Base-by-base conservation (phyloP, 2,797 vertebrate genomes). In the Sternarchorhynchus goeldii region DNA sequence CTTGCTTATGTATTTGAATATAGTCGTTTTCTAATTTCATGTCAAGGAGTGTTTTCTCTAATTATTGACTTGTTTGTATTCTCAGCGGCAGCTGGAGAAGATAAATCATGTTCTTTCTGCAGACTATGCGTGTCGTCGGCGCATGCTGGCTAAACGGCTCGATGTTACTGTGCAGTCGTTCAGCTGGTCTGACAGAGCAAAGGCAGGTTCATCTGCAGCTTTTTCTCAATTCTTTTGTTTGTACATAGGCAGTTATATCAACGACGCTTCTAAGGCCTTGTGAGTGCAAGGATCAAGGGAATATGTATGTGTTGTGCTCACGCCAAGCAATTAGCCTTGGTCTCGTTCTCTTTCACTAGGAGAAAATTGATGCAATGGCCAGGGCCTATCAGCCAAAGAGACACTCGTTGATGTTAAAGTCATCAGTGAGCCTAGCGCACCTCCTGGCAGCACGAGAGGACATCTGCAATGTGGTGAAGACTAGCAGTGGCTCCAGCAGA, bases 101-200 rank as follows among this genome's bases (percentile, higher is more conserved):
- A 95, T 99, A 77, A 98, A 98, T 39, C 62, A 87, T 0, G 87
- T 87, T 65, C 93, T 99, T 83, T 88, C 88, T 1, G 92, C 90
- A 1, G 96, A 99, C 87, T 99, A 99, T 0, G 95, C 98, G 79
- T 96, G 96, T 85, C 95, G 98, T 0, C 91, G 96, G 18, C 92
- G 95, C 79, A 97, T 99, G 97, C 85, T 99, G 86, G 94, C 99
- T 90, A 99, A 99, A 73, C 93, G 97, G 0, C 91, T 99, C 14
- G 98, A 99, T 56, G 97, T 99, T 77, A 99, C 98, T 0, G 91
- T 98, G 25, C 96, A 99, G 90, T 99, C 98, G 0, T 99, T 99
- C 50, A 94, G 97, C 1, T 99, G 98, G 97, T 98, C 97, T 1
- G 97, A 99, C 62, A 91, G 94, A 92, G 98, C 98, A 29, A 97